Evolutionary conservation across 1,140 invertebrate genomes (phyloP), one percentile per base, ranked within the genome.

Genomic region (Rhagoletis zephyria): DNA sequence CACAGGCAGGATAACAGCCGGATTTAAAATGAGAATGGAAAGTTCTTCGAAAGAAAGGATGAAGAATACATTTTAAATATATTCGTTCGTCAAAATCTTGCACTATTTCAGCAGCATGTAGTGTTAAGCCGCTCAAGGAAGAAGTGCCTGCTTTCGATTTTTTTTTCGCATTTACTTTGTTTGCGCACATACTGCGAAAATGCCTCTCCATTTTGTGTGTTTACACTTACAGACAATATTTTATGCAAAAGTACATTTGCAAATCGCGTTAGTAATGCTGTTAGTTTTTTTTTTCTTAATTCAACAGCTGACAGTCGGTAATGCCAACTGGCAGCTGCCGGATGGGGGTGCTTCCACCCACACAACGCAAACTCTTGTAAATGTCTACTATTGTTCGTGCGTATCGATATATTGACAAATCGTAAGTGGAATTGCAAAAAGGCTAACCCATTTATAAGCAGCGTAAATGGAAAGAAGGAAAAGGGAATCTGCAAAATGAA

Each of bases 21-120:
- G n/a, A 4, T 81, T 81, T 56, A 9, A 81, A 81, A 56, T 56
- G 74, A 56, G 45, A 42, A n/a, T 81, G 74, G 10, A 16, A 81
- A 4, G 45, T 81, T 77, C 45, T 48, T 77, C 7, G 10, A 77
- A 45, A 30, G 19, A 56, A n/a, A 7, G 16, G 4, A 1, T 7
- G 2, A 74, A 48, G 45, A 42, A 9, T 74, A 48, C 67, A 74
- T 1, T 48, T 74, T 9, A 42, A 74, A 74, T 74, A 12, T 45
- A 30, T 30, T 30, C 1, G 30, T 74, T 42, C 12, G 40, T 74
- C 67, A 74, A 48, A 74, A 74, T 30, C 1, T 12, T 74, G 4
- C 67, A 74, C 67, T 48, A 16, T 42, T 74, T 74, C 12, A 45
- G 40, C 1, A 30, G 30, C 30, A 30, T 56, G 51, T 56, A 16